Evolutionary conservation across 2,888 invertebrate genomes (phyloP).

Genomic region (Epirrhoe alternata): DNA sequence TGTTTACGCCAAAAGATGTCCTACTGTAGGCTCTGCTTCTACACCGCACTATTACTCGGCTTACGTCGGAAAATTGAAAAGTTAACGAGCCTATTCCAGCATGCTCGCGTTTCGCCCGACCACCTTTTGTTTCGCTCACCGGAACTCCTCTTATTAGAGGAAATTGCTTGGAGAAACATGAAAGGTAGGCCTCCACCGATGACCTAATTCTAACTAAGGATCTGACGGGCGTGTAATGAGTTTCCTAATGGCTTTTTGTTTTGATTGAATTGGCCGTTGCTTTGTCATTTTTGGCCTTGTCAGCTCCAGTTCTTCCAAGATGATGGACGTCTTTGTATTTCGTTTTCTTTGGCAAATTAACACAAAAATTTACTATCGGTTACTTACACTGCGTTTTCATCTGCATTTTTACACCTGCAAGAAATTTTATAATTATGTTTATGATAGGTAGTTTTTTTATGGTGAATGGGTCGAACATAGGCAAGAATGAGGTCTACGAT

Average conservation of each 20-base stretch:
- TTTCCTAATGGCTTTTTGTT: conserved; percentile 49
- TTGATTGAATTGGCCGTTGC: conserved; percentile 25
- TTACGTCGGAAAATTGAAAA: conserved; percentile 80
- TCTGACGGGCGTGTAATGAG: conserved; percentile 48
- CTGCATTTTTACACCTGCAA: too few species aligned
- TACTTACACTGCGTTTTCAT: too few species aligned
- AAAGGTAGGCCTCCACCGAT: conserved; percentile 55
- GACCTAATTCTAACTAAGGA: conserved; percentile 59
- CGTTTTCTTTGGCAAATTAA: not conserved
- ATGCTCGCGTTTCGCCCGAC: conserved; percentile 64
- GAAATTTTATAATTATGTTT: too few species aligned
- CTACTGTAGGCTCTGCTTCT: conserved; percentile 37
- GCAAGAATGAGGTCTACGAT: too few species aligned
- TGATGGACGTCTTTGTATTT: not conserved
- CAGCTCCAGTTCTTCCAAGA: conserved; percentile 4
- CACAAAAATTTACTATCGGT: not conserved
- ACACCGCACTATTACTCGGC: conserved; percentile 57
- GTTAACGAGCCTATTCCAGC: conserved; percentile 79
- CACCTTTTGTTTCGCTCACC: conserved; percentile 68
- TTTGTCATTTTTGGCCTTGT: conserved; percentile 21
- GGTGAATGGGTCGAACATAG: too few species aligned
- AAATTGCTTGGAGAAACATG: conserved; percentile 70
- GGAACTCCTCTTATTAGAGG: conserved; percentile 69
- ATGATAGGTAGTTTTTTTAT: too few species aligned
- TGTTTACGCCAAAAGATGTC: conserved; percentile 27